phyloP scores from a whole-genome alignment of 2,113 vertebrate genomes.

The Cygnus buccinator region DNA sequence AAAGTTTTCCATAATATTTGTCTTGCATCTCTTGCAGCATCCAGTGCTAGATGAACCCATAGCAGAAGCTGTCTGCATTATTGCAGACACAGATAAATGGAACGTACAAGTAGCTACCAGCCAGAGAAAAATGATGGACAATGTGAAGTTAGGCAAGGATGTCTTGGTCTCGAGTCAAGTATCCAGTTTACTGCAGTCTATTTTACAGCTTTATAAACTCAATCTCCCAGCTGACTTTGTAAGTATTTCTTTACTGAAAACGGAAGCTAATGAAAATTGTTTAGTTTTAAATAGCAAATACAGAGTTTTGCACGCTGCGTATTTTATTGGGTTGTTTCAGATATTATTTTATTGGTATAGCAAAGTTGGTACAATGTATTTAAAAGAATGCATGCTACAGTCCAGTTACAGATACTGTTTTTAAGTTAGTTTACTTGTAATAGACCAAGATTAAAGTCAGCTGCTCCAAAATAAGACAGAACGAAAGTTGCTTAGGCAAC shows the following conservation, averaged over 20 bases:
- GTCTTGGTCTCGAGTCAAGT: constrained; percentile 87
- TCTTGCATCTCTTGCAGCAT: constrained; percentile 76
- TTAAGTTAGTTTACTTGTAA: neutral
- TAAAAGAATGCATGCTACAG: neutral
- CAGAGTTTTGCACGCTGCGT: neutral
- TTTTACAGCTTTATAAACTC: constrained; percentile 85
- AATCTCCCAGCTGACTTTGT: constrained; percentile 86
- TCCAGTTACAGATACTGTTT: neutral
- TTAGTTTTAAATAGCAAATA: neutral
- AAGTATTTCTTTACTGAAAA: constrained; percentile 63
- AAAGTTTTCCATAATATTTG: neutral
- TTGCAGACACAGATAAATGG: constrained; percentile 88
- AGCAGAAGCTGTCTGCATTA: constrained; percentile 87
- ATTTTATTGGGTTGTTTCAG: neutral
- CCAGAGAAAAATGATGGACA: constrained; percentile 81
- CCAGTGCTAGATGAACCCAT: constrained; percentile 89
- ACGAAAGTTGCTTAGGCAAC: neutral
- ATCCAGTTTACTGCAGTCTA: constrained; percentile 83
- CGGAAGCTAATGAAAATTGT: neutral
- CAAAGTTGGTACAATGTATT: neutral
- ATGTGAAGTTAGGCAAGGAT: constrained; percentile 83
- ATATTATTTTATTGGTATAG: neutral
- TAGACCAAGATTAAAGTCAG: neutral
- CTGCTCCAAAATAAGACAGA: neutral
- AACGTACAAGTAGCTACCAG: constrained; percentile 87